Conservation (phyloP, 2,888 invertebrate species). For the Synergus laeviventris region DNA sequence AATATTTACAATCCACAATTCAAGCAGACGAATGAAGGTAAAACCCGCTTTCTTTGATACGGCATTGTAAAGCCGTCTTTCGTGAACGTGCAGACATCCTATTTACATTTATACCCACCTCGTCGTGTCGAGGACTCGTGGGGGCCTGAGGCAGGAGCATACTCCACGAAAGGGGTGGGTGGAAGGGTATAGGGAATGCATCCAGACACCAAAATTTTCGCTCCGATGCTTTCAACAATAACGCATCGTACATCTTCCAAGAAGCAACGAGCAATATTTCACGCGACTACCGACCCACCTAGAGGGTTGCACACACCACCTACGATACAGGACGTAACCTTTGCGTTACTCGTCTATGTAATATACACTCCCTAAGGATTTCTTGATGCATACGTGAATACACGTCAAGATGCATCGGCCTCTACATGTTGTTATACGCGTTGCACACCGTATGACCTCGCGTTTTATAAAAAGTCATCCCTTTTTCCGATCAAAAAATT, state of each 20-base stretch:
- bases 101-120: constrained; percentile 72
- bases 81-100: constrained; percentile 68
- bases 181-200: constrained; percentile 59
- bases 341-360: constrained; percentile 50
- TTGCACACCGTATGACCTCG: neutral
- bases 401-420: constrained; percentile 13
- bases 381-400: constrained; percentile 12
- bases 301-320: constrained; percentile 46
- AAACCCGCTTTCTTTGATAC: constrained; percentile 64
- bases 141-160: constrained; percentile 53
- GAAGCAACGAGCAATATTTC: constrained; percentile 73
- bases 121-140: constrained; percentile 56
- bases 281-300: constrained; percentile 63
- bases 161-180: constrained; percentile 42
- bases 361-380: constrained; percentile 40
- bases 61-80: constrained; percentile 67
- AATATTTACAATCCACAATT: constrained; percentile 48
- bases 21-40: constrained; percentile 47
- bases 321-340: constrained; percentile 48
- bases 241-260: constrained; percentile 73
- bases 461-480: neutral
- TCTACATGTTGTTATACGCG: constrained; percentile 1
- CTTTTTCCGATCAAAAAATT: neutral
- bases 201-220: constrained; percentile 73
- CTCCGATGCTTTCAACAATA: constrained; percentile 74